Evolutionary conservation across 2,888 invertebrate genomes (phyloP).

Genomic region (Leptinotarsa peninsularis): DNA sequence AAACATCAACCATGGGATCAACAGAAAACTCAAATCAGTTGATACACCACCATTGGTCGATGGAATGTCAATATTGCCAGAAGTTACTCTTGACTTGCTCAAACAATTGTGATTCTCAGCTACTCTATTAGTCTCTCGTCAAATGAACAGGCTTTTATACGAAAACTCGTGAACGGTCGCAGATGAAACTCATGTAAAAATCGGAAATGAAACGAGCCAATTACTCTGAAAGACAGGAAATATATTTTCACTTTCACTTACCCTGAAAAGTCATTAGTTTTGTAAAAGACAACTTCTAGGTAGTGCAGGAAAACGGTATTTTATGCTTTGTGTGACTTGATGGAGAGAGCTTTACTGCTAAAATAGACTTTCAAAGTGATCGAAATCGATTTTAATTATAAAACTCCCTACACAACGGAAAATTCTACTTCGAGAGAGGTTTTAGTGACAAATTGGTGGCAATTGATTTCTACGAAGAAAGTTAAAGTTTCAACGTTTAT

Average conservation of each 20-base stretch:
- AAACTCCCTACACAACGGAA: conserved; percentile 28
- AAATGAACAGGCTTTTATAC: neutral
- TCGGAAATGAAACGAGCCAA: conserved; percentile 4
- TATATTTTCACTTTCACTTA: conserved; percentile 2
- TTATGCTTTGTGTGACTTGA: conserved; percentile 20
- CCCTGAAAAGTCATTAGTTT: conserved; percentile 21
- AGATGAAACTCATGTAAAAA: neutral
- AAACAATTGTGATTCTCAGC: too few relatives aligned
- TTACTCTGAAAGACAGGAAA: neutral
- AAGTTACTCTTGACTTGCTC: too few relatives aligned
- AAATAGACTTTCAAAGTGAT: conserved; percentile 31
- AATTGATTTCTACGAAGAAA: conserved; percentile 28
- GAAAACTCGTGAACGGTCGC: neutral
- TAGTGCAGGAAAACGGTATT: conserved; percentile 15
- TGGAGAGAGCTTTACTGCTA: conserved; percentile 12
- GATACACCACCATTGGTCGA: too few relatives aligned
- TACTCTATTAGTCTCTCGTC: neutral
- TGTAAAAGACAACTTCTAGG: conserved; percentile 12
- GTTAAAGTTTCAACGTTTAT: neutral
- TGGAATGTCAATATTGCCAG: too few relatives aligned
- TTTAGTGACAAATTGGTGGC: conserved; percentile 29
- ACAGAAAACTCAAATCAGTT: too few relatives aligned
- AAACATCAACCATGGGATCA: too few relatives aligned
- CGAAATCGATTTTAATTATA: conserved; percentile 35
- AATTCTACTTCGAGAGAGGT: conserved; percentile 21